Percentiles rank a stretch among this genome's conserved stretches.
Evolutionary conservation across 2,113 vertebrate species (phyloP).

Genomic region (Centropristis striata): DNA sequence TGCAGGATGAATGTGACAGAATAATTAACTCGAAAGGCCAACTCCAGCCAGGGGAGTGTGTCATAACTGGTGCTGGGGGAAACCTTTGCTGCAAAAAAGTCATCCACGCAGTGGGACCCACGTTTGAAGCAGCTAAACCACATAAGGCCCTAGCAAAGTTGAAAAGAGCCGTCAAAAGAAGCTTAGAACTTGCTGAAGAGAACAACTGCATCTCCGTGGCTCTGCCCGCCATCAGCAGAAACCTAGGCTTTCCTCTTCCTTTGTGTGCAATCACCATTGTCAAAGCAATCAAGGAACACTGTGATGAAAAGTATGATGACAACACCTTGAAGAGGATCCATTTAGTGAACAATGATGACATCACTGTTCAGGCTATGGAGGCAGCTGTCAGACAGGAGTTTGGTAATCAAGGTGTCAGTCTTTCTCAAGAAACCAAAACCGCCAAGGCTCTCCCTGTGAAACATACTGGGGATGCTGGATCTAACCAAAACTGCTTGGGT

Average conservation of each 20-base stretch:
- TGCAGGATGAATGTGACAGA: conserved; percentile 82
- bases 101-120: conserved; percentile 88
- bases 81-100: conserved; percentile 84
- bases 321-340: conserved; percentile 84
- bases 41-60: conserved; percentile 65
- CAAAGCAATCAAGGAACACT: conserved; percentile 83
- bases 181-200: conserved; percentile 81
- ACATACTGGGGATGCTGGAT: background rate
- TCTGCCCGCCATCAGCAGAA: conserved; percentile 87
- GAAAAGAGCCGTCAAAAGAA: conserved; percentile 76
- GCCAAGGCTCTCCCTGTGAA: accelerated
- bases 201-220: conserved; percentile 83
- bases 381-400: conserved; percentile 73
- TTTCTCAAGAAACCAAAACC: background rate
- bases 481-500: conserved; percentile 13
- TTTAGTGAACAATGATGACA: conserved; percentile 83
- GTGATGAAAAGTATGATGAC: conserved; percentile 55
- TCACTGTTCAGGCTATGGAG: conserved; percentile 71
- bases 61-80: conserved; percentile 83
- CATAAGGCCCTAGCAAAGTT: conserved; percentile 54
- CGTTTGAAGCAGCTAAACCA: conserved; percentile 46
- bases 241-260: conserved; percentile 82
- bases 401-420: conserved; percentile 34
- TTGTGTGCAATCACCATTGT: conserved; percentile 81
- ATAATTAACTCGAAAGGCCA: conserved; percentile 39